These are phyloP conservation scores for Plodia interpunctella DNA, from an alignment of 1,140 invertebrate genomes.

Conservation along the genomic window DNA sequence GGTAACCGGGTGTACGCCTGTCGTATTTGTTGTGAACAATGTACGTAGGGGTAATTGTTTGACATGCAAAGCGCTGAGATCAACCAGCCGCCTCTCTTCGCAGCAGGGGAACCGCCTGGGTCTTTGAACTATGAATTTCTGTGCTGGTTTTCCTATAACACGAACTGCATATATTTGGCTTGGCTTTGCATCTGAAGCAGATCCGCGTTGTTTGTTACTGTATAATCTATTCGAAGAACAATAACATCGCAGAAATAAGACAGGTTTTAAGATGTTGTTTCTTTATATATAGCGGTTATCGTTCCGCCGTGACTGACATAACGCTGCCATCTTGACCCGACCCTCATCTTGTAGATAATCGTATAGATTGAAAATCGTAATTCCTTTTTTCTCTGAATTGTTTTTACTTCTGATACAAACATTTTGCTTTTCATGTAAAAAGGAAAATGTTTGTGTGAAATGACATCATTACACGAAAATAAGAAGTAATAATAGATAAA, in stretches of 20 bases:
- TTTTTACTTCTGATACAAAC: too few relatives aligned
- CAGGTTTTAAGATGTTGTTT: constrained; percentile 11
- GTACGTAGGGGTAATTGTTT: constrained; percentile 66
- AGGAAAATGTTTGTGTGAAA: too few relatives aligned
- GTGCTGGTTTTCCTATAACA: neutral
- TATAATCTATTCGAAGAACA: constrained; percentile 15
- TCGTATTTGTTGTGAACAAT: constrained; percentile 57
- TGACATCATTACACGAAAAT: too few relatives aligned
- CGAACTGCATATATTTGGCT: constrained; percentile 7
- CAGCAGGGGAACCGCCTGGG: constrained; percentile 29
- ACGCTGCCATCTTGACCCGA: constrained; percentile 27
- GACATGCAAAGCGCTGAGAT: constrained; percentile 68
- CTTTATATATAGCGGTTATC: constrained; percentile 16
- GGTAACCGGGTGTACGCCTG: constrained; percentile 50
- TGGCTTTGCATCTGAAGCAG: constrained; percentile 12
- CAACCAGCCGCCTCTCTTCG: constrained; percentile 49
- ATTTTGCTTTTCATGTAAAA: too few relatives aligned
- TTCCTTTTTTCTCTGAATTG: constrained; percentile 18
- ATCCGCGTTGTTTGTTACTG: constrained; percentile 7
- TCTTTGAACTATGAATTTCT: constrained; percentile 31
- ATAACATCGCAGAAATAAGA: neutral
- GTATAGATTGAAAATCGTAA: constrained; percentile 37
- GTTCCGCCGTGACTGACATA: constrained; percentile 29
- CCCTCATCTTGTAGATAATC: constrained; percentile 36
- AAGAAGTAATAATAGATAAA: too few relatives aligned